Evolutionary conservation across 2,888 invertebrate species (phyloP), one percentile per base, ranked within the genome.

Genomic region (Drosophila algonquin): DNA sequence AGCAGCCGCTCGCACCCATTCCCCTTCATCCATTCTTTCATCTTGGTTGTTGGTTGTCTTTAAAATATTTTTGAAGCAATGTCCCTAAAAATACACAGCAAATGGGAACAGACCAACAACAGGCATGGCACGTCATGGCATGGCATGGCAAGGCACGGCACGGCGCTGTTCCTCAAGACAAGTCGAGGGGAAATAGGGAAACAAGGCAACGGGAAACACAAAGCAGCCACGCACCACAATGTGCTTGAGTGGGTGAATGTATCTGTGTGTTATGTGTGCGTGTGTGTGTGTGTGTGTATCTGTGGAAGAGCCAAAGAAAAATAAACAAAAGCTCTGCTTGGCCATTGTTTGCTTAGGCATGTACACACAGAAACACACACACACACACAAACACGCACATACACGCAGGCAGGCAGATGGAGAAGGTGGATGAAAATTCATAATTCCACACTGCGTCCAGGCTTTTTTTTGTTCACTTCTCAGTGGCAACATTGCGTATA

Each of bases 301-400:
- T 53, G 58, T 59, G 56, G 73, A 73, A 71, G 70, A 63, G 82
- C 74, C 63, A 71, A 75, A 52, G 55, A 70, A 58, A 75, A 76
- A 63, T 74, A 87, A 84, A 82, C 81, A 87, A 86, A 84, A 87
- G 85, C 77, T 76, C 74, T 69, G 84, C 81, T 64, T 69, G 63
- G 69, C 77, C 67, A 84, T 83, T 87, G 79, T 87, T 87, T 79
- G 85, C 80, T 79, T 74, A 79, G 77, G 70, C 45, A 32, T 45
- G 48, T 56, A 57, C 44, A 54, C 61, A 55, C 50, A 63, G 21
- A 60, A 51, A 32, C 30, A 56, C 21, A 51, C 47, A 50, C 32
- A 16, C 32, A 24, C 53, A 32, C 48, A 21, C 21, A 44, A 30
- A 50, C 9, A 27, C 9, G 35, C 27, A 24, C 21, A 32, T 1